A percentile compares a stretch with the other conserved stretches of the same genome.
phyloP scores from a whole-genome alignment of 2,888 invertebrate species.

The Poecilus cupreus region DNA sequence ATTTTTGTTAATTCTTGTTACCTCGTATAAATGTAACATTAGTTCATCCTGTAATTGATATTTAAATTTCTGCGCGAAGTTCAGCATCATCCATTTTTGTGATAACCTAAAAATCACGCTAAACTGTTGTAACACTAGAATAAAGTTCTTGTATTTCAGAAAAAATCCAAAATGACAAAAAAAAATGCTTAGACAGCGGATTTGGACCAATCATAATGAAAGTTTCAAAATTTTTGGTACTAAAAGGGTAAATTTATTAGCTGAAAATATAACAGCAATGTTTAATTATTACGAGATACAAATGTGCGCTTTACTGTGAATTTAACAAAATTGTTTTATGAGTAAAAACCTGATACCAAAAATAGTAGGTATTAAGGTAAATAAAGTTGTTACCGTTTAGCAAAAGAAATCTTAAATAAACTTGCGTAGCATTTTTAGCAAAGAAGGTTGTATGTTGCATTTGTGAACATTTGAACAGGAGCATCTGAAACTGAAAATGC shows the following conservation, averaged over 20 bases:
- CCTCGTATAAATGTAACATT: background rate
- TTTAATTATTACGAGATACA: conserved; percentile 33
- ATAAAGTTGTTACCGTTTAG: conserved; percentile 51
- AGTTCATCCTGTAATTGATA: conserved; percentile 36
- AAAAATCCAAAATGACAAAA: conserved; percentile 13
- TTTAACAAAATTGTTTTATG: conserved; percentile 31
- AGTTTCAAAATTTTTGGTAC: conserved; percentile 50
- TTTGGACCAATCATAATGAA: conserved; percentile 44
- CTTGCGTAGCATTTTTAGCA: conserved; percentile 42
- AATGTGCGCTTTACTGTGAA: conserved; percentile 50
- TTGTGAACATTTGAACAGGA: conserved; percentile 10
- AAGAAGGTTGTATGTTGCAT: conserved; percentile 30
- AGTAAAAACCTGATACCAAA: conserved; percentile 47
- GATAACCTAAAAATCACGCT: conserved; percentile 38
- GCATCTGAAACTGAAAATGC: conserved; percentile 1
- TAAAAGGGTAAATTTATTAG: conserved; percentile 50
- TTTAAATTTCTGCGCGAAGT: conserved; percentile 16
- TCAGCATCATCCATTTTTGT: conserved; percentile 48
- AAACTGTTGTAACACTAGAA: conserved; percentile 43
- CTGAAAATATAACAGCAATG: conserved; percentile 32
- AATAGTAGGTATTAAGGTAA: conserved; percentile 36
- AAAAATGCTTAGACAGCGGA: conserved; percentile 44
- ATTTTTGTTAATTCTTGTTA: conserved; percentile 40
- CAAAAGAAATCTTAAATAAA: conserved; percentile 36
- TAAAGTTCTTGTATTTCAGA: conserved; percentile 32